These are phyloP conservation scores for Lordiphosa collinella DNA, from an alignment of 1,140 invertebrate species.

Conservation along the genomic window DNA sequence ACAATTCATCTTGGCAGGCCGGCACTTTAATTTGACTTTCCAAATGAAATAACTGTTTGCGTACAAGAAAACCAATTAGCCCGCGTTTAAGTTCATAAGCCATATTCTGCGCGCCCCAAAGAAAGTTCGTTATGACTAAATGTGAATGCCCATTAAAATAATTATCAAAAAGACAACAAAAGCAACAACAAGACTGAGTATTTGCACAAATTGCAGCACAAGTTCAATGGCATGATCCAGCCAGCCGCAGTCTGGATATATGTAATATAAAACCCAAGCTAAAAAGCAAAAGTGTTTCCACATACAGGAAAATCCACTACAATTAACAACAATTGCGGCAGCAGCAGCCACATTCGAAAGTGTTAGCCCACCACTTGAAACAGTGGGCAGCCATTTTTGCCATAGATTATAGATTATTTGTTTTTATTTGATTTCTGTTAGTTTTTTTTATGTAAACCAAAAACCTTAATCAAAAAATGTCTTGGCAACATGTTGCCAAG, in stretches of 20 bases:
- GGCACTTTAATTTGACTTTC: constrained; percentile 60
- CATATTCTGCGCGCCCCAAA: constrained; percentile 28
- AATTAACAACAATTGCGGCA: constrained; percentile 69
- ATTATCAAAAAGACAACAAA: constrained; percentile 36
- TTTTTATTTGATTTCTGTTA: constrained; percentile 22
- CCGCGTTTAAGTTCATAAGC: constrained; percentile 20
- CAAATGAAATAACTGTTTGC: constrained; percentile 36
- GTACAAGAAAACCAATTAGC: constrained; percentile 59
- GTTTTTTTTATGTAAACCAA: constrained; percentile 41
- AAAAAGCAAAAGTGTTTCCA: constrained; percentile 63
- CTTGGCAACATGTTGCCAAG: constrained; percentile 51
- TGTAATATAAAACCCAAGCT: constrained; percentile 30
- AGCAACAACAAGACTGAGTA: constrained; percentile 12
- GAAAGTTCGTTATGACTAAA: constrained; percentile 43
- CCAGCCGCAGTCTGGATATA: constrained; percentile 25
- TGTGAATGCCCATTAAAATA: constrained; percentile 41
- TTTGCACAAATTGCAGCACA: constrained; percentile 43
- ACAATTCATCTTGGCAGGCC: constrained; percentile 18
- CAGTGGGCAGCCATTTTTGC: constrained; percentile 52
- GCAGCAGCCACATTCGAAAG: constrained; percentile 54
- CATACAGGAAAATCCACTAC: constrained; percentile 72
- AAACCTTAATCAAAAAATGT: constrained; percentile 37
- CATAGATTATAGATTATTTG: constrained; percentile 73
- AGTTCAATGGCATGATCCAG: constrained; percentile 55
- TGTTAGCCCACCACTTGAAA: constrained; percentile 47